Conservation (phyloP, 2,888 invertebrate species). For the Ichneumon xanthorius region DNA sequence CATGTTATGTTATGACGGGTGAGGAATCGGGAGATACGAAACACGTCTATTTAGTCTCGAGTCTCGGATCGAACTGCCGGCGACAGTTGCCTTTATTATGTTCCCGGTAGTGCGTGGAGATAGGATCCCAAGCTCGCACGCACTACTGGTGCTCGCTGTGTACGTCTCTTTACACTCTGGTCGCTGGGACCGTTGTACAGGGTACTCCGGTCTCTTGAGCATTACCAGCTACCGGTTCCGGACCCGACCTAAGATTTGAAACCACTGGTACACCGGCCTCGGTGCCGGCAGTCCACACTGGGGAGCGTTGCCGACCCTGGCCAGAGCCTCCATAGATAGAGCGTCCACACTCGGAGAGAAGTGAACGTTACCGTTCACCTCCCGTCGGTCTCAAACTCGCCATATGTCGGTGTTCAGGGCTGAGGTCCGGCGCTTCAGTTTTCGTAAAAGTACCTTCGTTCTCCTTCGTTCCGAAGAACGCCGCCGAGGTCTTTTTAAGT, state of each 20-base stretch:
- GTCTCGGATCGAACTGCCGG: too few species aligned
- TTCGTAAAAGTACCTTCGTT: constrained; percentile 36
- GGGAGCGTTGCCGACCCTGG: constrained; percentile 18
- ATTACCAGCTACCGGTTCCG: neutral
- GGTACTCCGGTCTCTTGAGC: neutral
- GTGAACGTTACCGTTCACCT: constrained; percentile 48
- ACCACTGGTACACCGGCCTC: neutral
- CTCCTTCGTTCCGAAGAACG: constrained; percentile 10
- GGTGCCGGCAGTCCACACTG: neutral
- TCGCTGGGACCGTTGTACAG: neutral
- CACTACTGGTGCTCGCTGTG: too few species aligned
- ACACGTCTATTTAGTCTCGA: too few species aligned
- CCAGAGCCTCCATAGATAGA: constrained; percentile 16
- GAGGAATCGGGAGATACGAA: neutral
- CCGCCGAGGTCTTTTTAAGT: constrained; percentile 31
- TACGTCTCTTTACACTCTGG: neutral
- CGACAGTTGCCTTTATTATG: too few species aligned
- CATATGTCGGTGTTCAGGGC: constrained; percentile 62
- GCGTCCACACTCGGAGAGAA: constrained; percentile 61
- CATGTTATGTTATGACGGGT: neutral
- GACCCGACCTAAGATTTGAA: neutral
- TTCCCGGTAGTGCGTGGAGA: too few species aligned
- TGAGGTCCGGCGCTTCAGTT: constrained; percentile 57
- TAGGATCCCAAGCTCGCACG: too few species aligned
- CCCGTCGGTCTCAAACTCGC: constrained; percentile 62